Conservation (phyloP, 2,797 vertebrate genomes). For the Callimico goeldii region DNA sequence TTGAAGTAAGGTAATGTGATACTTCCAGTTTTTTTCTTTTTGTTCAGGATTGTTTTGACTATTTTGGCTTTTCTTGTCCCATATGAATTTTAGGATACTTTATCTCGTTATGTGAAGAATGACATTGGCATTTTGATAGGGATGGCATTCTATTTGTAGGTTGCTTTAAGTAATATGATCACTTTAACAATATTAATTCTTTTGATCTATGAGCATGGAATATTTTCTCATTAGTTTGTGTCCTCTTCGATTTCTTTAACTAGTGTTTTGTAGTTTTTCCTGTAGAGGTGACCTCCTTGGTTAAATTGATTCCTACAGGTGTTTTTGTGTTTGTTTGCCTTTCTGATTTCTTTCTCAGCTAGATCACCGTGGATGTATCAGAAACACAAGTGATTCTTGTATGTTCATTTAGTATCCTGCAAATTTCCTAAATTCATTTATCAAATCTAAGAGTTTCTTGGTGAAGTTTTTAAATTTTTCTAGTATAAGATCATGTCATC, state of each 20-base stretch:
- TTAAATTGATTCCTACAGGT: background rate
- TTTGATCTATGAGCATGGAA: background rate
- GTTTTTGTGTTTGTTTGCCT: background rate
- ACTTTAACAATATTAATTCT: background rate
- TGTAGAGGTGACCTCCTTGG: background rate
- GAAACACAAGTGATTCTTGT: background rate
- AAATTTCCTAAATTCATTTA: background rate
- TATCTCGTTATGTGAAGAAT: background rate
- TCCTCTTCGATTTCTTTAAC: background rate
- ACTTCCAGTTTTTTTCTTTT: background rate
- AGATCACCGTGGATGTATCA: background rate
- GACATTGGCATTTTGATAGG: background rate
- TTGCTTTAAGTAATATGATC: background rate
- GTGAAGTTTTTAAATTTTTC: background rate
- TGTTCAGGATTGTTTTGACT: background rate
- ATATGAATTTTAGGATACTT: background rate
- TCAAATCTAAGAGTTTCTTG: background rate
- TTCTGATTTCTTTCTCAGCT: background rate
- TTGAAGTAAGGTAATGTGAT: background rate
- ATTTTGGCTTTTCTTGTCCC: background rate
- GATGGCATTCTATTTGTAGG: background rate
- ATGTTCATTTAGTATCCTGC: background rate
- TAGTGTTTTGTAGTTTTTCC: background rate
- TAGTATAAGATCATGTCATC: background rate
- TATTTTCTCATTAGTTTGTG: background rate